Evolutionary conservation across 2,113 vertebrate genomes (phyloP).

Genomic region (Sylvietta virens): DNA sequence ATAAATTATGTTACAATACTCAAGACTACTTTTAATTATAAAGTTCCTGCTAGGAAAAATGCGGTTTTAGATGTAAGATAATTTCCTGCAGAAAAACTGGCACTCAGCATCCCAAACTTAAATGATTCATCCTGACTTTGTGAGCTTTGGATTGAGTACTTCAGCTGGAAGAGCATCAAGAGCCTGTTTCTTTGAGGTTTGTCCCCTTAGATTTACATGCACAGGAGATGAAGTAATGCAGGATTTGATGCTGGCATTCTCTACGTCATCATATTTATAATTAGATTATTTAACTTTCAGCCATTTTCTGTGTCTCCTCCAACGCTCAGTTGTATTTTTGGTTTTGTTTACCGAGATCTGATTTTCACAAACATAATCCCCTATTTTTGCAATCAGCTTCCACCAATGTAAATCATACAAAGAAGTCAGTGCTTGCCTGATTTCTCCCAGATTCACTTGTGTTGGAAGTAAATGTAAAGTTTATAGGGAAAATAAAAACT

Average conservation of each 20-base stretch:
- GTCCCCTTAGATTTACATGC: background rate
- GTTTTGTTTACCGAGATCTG: background rate
- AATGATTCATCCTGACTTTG: background rate
- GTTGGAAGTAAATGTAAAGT: background rate
- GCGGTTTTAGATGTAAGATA: background rate
- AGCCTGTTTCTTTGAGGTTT: background rate
- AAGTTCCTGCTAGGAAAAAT: background rate
- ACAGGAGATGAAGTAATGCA: background rate
- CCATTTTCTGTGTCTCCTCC: background rate
- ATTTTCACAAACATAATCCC: background rate
- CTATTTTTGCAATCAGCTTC: background rate
- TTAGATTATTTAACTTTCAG: background rate
- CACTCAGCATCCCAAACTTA: background rate
- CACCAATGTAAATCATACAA: background rate
- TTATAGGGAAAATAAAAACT: constrained; percentile 1
- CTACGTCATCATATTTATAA: background rate
- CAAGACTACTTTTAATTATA: background rate
- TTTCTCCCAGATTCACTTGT: background rate
- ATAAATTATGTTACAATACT: background rate
- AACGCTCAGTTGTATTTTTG: background rate
- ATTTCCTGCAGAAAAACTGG: background rate
- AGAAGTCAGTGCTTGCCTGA: background rate
- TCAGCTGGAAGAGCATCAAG: background rate
- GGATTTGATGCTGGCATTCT: background rate
- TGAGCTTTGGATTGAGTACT: background rate